phyloP scores from a whole-genome alignment of 2,797 vertebrate species.

The Loris lydekkerianus region DNA sequence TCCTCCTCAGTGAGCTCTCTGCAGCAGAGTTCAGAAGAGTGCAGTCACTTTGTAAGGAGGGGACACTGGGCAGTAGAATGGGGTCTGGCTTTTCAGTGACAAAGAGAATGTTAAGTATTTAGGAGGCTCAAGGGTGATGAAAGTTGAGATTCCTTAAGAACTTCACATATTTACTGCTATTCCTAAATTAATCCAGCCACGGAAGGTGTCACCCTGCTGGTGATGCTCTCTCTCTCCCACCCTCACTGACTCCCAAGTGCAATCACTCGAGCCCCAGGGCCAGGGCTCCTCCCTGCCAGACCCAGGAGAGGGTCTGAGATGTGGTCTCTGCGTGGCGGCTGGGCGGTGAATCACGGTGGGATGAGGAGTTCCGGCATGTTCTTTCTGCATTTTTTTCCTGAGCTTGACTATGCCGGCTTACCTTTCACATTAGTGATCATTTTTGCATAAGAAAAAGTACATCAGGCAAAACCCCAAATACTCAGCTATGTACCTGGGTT shows the following conservation, averaged over 20 bases:
- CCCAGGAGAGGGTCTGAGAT: rapidly evolving
- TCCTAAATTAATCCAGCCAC: rapidly evolving
- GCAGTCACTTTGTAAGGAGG: background rate
- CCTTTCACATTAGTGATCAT: background rate
- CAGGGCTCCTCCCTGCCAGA: background rate
- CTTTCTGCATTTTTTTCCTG: background rate
- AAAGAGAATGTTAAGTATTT: background rate
- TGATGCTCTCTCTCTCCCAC: background rate
- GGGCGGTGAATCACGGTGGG: background rate
- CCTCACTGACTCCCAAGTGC: background rate
- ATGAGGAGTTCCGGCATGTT: too few species aligned
- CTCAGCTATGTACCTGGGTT: background rate
- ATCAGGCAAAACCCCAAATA: background rate
- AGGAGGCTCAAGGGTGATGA: background rate
- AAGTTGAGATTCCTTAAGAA: background rate
- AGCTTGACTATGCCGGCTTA: too few species aligned
- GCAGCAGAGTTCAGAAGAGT: too few species aligned
- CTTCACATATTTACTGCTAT: too few species aligned
- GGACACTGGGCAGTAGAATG: background rate
- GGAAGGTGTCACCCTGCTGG: too few species aligned
- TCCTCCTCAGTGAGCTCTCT: too few species aligned
- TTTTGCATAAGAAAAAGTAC: background rate
- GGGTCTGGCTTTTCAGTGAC: background rate
- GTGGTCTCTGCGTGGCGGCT: background rate
- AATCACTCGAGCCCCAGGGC: background rate